Evolutionary conservation across 2,888 invertebrate species (phyloP).

Genomic region (Synergus umbraculus): DNA sequence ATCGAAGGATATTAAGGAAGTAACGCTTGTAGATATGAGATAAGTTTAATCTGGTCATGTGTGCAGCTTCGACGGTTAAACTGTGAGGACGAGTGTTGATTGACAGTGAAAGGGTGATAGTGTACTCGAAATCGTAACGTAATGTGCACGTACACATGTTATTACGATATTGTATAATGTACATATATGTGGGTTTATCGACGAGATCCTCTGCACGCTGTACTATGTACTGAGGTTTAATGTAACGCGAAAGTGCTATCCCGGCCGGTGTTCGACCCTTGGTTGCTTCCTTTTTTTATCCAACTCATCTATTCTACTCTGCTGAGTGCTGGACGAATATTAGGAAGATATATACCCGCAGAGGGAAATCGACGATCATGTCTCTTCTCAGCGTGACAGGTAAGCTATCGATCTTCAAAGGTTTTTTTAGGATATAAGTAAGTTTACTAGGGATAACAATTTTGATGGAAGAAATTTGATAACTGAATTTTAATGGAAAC

Average conservation of each 20-base stretch:
- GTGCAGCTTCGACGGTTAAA: neutral
- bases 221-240: conserved; percentile 27
- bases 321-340: conserved; percentile 22
- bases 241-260: conserved; percentile 31
- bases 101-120: neutral
- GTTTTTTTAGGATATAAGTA: neutral
- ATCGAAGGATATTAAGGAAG: no score
- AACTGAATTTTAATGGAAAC: neutral
- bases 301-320: neutral
- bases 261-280: conserved; percentile 13
- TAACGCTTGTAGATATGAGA: no score
- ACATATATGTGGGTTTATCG: neutral
- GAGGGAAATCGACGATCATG: conserved; percentile 33
- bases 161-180: conserved; percentile 18
- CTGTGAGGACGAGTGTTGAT: neutral
- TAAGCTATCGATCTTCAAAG: conserved; percentile 9
- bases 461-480: neutral
- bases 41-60: no score
- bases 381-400: conserved; percentile 41
- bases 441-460: neutral
- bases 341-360: neutral
- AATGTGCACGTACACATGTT: conserved; percentile 8
- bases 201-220: conserved; percentile 24
- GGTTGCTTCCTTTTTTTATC: neutral
- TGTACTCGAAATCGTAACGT: neutral